Evolutionary conservation across 2,113 vertebrate genomes (phyloP).

Genomic region (Galbula dea): DNA sequence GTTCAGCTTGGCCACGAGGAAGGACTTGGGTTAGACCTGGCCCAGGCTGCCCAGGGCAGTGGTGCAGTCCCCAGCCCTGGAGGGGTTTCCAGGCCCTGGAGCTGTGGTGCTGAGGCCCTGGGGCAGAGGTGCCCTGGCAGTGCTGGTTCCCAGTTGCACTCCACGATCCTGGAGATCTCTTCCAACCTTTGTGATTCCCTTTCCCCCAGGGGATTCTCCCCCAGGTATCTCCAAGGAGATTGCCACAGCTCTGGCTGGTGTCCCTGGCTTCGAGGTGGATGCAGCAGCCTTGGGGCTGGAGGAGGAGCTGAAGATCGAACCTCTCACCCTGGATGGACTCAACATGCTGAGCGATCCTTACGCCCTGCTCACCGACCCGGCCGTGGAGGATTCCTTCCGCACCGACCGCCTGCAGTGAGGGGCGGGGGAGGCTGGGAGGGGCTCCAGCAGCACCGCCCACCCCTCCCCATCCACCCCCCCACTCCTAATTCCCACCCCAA

Average conservation of each 20-base stretch:
- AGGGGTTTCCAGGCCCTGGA: too few relatives aligned
- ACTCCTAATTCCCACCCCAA: background rate
- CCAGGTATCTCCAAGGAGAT: slow-evolving; percentile 90
- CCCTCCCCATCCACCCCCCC: too few relatives aligned
- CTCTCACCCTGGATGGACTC: slow-evolving; percentile 82
- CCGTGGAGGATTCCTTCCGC: slow-evolving; percentile 90
- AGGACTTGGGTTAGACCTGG: too few relatives aligned
- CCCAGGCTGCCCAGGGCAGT: too few relatives aligned
- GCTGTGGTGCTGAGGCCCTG: too few relatives aligned
- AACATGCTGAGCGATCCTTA: slow-evolving; percentile 86
- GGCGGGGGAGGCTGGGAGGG: background rate
- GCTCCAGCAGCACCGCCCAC: background rate
- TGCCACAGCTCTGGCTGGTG: slow-evolving; percentile 82
- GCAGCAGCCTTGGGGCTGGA: slow-evolving; percentile 72
- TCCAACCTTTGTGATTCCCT: too few relatives aligned
- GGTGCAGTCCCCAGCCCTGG: too few relatives aligned
- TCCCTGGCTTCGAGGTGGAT: slow-evolving; percentile 88
- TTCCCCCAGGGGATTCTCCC: slow-evolving; percentile 72
- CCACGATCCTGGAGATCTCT: too few relatives aligned
- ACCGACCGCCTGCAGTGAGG: slow-evolving; percentile 85
- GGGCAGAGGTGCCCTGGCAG: too few relatives aligned
- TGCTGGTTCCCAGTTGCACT: too few relatives aligned
- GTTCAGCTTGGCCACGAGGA: too few relatives aligned
- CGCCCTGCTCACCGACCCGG: slow-evolving; percentile 86
- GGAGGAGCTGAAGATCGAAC: slow-evolving; percentile 84